Conservation (phyloP, 1,140 invertebrate genomes). For the Neodiprion pinetum region DNA sequence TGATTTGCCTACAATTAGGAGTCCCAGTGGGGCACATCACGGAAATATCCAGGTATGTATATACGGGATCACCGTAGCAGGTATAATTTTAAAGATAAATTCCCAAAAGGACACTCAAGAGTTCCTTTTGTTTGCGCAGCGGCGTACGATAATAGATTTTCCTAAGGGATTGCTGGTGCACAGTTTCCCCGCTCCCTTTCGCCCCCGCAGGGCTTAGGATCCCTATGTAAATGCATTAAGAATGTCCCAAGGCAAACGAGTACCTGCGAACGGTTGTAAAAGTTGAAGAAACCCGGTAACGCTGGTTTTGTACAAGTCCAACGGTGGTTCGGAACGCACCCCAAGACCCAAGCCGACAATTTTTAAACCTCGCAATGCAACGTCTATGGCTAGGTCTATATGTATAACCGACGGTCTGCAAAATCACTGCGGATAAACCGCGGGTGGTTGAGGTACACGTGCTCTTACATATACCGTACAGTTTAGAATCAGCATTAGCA, state of each 20-base stretch:
- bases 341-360: no score
- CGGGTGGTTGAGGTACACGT: no score
- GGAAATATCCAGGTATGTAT: no score
- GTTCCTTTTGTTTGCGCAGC: background rate
- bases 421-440: no score
- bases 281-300: background rate
- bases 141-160: conserved; percentile 1
- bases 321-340: background rate
- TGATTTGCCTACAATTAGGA: no score
- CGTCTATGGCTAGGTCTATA: no score
- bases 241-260: background rate
- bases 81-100: conserved; percentile 5
- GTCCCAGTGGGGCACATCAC: no score
- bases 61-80: background rate
- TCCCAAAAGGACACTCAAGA: background rate
- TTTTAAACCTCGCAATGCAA: no score
- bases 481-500: no score
- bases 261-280: background rate
- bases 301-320: background rate
- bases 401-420: no score
- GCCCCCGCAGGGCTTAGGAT: background rate
- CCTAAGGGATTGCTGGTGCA: background rate
- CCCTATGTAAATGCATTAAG: conserved; percentile 1
- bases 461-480: no score
- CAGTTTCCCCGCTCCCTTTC: background rate